phyloP scores from a whole-genome alignment of 2,113 vertebrate genomes.

The Struthio camelus region DNA sequence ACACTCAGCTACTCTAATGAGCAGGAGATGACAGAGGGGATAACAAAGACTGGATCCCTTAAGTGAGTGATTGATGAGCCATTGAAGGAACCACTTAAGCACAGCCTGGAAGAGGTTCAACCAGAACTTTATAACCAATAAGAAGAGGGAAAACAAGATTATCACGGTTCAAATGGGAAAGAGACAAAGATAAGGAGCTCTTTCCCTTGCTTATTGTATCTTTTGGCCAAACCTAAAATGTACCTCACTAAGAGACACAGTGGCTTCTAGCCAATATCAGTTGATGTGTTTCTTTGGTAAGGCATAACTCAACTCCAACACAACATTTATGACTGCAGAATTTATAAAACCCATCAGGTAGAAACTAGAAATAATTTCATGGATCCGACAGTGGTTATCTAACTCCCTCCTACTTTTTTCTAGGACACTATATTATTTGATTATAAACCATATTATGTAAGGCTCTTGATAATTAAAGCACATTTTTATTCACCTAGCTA shows the following conservation, averaged over 20 bases:
- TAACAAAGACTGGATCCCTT: neutral
- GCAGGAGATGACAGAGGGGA: neutral
- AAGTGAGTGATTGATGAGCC: neutral
- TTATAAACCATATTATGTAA: neutral
- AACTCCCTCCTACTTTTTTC: neutral
- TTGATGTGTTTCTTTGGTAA: neutral
- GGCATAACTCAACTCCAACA: neutral
- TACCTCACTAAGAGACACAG: neutral
- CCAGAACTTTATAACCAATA: neutral
- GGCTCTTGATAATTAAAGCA: neutral
- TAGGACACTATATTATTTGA: neutral
- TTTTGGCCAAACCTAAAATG: neutral
- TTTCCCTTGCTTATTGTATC: neutral
- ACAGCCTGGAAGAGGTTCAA: neutral
- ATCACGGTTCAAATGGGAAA: neutral
- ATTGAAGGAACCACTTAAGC: neutral
- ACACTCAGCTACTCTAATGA: accelerated
- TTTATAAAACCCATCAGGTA: neutral
- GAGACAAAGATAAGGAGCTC: neutral
- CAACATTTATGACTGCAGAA: neutral
- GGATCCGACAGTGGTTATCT: neutral
- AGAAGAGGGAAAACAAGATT: neutral
- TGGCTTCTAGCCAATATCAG: neutral
- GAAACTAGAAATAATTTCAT: neutral
- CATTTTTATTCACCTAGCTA: constrained; percentile 19